Base-by-base conservation (phyloP, 2,113 vertebrate species). In the Platichthys flesus region DNA sequence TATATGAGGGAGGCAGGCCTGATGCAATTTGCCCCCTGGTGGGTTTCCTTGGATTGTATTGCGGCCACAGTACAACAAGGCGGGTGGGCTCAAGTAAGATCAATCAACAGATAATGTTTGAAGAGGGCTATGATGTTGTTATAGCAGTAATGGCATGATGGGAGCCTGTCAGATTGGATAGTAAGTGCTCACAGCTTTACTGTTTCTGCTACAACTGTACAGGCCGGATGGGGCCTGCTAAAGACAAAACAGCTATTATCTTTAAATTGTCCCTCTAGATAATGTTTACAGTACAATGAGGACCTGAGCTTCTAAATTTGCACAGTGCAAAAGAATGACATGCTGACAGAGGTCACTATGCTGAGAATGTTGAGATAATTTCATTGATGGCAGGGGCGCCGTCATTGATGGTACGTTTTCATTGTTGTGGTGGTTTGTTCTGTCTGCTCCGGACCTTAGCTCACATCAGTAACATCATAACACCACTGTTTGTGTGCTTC, bases 81-180 rank as follows among this genome's bases (percentile, higher is more conserved):
- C 16, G 3, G 26, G 67, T 16, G 37, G 68, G 57, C 54, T 26
- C 71, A 47, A 37, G 56, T 51, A 51, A 59, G 58, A 63, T 72
- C 31, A 68, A 61, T 58, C 59, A 64, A 31, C 49, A 58, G 56
- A 60, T 57, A 57, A 72, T 40, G 68, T 76, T 26, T 67, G 20
- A 76, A 67, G 76, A 70, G 65, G 18, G 24, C 52, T 31, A 51
- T 51, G 49, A 18, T 7, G n/a, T 9, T 40, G 70, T 61, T 31
- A 51, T 2, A 57, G 65, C 78, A 42, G 52, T 5, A 47, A 16
- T 0, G 20, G 18, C 47, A 57, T 31, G 15, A 57, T 26, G 55
- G 21, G 55, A 15, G 23, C 55, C 55, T 14, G 23, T 57, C 55
- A 57, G 13, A 57, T 21, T 9, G 7, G 52, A 54, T 18, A 51